Percentiles rank a stretch among this genome's conserved stretches.
Evolutionary conservation across 2,113 vertebrate genomes (phyloP).

Genomic region (Rhynchopsitta pachyrhyncha): DNA sequence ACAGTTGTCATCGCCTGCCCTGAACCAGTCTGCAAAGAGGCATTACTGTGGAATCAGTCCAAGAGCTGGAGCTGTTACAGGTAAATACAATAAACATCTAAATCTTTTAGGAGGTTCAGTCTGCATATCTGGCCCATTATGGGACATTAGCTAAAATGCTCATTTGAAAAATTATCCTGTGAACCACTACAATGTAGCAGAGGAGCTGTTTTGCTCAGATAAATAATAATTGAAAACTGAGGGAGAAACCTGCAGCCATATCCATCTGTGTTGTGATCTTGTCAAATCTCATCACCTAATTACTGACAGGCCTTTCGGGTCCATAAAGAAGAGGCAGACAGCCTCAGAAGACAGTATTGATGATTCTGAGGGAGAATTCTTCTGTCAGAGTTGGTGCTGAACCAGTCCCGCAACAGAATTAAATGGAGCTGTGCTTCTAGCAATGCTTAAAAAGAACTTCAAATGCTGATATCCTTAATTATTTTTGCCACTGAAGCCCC

Average conservation of each 20-base stretch:
- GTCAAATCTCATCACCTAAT: conserved; percentile 62
- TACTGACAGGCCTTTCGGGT: conserved; percentile 1
- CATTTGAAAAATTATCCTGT: conserved; percentile 60
- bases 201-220: conserved; percentile 57
- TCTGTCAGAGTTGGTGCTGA: neutral
- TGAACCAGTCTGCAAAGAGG: conserved; percentile 10
- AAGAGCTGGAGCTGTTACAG: conserved; percentile 37
- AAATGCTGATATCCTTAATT: neutral
- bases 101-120: conserved; percentile 49
- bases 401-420: neutral
- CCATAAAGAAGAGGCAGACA: neutral
- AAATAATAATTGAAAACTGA: conserved; percentile 67
- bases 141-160: conserved; percentile 44
- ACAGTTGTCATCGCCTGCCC: neutral
- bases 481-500: neutral
- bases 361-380: conserved; percentile 5
- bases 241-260: conserved; percentile 40
- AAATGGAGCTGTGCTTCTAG: neutral
- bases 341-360: neutral
- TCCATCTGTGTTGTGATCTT: conserved; percentile 38
- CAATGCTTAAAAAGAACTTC: neutral
- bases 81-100: conserved; percentile 46
- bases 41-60: conserved; percentile 5
- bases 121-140: conserved; percentile 47
- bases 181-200: conserved; percentile 44